phyloP scores from a whole-genome alignment of 2,888 invertebrate genomes.

The Zaprionus obscuricornis region DNA sequence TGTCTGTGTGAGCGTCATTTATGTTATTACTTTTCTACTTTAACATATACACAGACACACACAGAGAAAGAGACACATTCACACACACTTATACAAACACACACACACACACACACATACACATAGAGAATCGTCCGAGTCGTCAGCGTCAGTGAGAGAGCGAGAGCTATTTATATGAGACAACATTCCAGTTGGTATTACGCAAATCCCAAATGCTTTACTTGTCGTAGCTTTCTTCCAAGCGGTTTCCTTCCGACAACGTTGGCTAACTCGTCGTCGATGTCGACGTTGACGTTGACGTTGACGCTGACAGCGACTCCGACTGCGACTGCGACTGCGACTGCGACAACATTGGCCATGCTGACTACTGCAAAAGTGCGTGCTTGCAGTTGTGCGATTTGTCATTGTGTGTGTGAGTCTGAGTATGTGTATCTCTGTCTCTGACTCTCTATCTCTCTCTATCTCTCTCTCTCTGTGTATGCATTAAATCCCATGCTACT shows the following conservation, averaged over 20 bases:
- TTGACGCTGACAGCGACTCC: constrained; percentile 1
- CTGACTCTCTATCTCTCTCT: not conserved
- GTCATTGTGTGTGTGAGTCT: constrained; percentile 30
- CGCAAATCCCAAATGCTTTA: constrained; percentile 79
- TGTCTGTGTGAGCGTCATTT: constrained; percentile 53
- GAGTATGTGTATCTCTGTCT: not conserved
- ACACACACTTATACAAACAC: constrained; percentile 1
- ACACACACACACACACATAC: not conserved
- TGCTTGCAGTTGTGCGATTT: constrained; percentile 67
- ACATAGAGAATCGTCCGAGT: constrained; percentile 17
- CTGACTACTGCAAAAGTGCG: constrained; percentile 71
- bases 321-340: constrained; percentile 24
- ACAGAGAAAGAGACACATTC: constrained; percentile 4
- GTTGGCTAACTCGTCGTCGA: constrained; percentile 49
- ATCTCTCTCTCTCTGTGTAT: constrained; percentile 4
- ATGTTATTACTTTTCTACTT: constrained; percentile 64
- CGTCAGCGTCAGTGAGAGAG: constrained; percentile 20
- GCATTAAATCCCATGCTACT: constrained; percentile 37
- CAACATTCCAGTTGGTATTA: constrained; percentile 78
- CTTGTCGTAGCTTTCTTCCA: constrained; percentile 77
- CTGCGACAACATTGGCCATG: constrained; percentile 19
- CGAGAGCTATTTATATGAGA: constrained; percentile 75
- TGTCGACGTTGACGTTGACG: constrained; percentile 7
- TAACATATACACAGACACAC: constrained; percentile 21
- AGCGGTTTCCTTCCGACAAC: constrained; percentile 70